A percentile compares a stretch with the other conserved stretches of the same genome.
Conservation (phyloP, 2,113 vertebrate genomes). For the Anser cygnoides region DNA sequence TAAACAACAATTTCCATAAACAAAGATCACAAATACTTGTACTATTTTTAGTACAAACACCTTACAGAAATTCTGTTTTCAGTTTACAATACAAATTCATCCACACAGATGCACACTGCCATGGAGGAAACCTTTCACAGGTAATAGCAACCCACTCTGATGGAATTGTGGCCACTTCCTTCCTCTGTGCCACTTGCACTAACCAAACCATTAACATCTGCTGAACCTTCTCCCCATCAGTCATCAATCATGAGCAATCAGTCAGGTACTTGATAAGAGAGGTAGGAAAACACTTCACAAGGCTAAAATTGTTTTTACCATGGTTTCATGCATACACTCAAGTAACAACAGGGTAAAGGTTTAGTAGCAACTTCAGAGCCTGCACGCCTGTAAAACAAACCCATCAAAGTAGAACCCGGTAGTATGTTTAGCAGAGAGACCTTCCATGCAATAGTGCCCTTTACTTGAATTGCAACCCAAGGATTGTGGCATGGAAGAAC, state of each 20-base stretch:
- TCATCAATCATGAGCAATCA: constrained; percentile 75
- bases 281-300: constrained; percentile 68
- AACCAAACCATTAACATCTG: constrained; percentile 59
- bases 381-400: background rate
- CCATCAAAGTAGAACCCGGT: background rate
- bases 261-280: constrained; percentile 72
- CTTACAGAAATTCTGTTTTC: background rate
- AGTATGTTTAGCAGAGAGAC: background rate
- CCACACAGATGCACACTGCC: background rate
- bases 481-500: background rate
- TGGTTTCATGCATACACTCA: constrained; percentile 55
- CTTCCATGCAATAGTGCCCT: background rate
- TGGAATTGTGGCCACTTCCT: background rate
- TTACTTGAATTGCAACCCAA: background rate
- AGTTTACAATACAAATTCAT: constrained; percentile 27
- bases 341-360: constrained; percentile 26
- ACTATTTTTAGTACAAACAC: background rate
- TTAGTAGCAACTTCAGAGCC: constrained; percentile 2
- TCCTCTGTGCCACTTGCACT: constrained; percentile 24
- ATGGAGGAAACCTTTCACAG: background rate
- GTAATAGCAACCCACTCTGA: background rate
- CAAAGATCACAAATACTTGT: constrained; percentile 3
- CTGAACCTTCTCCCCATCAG: constrained; percentile 50
- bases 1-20: background rate
- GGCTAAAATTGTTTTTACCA: constrained; percentile 55